These are phyloP conservation scores for Reticulitermes speratus DNA, from an alignment of 1,140 invertebrate genomes.

Conservation along the genomic window DNA sequence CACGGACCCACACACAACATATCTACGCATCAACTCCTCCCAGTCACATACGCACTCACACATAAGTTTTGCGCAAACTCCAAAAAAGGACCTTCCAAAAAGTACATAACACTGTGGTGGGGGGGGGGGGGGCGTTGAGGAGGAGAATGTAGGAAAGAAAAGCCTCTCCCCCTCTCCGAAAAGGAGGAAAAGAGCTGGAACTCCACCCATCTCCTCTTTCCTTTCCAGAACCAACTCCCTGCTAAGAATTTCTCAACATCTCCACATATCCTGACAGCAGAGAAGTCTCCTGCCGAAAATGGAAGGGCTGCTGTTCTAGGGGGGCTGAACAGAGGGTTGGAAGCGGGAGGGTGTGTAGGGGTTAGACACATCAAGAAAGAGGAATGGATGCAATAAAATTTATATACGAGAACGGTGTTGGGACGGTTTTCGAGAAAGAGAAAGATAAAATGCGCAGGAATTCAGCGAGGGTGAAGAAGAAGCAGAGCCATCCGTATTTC, in stretches of 20 bases:
- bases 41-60: conserved; percentile 19
- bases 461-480: neutral
- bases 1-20: neutral
- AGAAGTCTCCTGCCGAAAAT: conserved; percentile 10
- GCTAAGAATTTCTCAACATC: neutral
- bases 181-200: neutral
- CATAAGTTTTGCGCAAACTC: conserved; percentile 15
- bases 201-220: conserved; percentile 18
- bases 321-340: neutral
- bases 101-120: neutral
- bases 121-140: too few relatives aligned
- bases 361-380: conserved; percentile 22
- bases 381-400: conserved; percentile 32
- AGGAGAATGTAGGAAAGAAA: too few relatives aligned
- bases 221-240: neutral
- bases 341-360: neutral
- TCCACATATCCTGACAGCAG: neutral
- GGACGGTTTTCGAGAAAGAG: neutral
- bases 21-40: neutral
- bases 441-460: neutral
- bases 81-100: conserved; percentile 12
- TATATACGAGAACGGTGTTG: conserved; percentile 25
- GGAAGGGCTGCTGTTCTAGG: neutral
- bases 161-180: neutral
- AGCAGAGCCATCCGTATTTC: neutral